Percentiles rank a stretch among this genome's conserved stretches.
Evolutionary conservation across 2,113 vertebrate species (phyloP).

Genomic region (Platysteira castanea): DNA sequence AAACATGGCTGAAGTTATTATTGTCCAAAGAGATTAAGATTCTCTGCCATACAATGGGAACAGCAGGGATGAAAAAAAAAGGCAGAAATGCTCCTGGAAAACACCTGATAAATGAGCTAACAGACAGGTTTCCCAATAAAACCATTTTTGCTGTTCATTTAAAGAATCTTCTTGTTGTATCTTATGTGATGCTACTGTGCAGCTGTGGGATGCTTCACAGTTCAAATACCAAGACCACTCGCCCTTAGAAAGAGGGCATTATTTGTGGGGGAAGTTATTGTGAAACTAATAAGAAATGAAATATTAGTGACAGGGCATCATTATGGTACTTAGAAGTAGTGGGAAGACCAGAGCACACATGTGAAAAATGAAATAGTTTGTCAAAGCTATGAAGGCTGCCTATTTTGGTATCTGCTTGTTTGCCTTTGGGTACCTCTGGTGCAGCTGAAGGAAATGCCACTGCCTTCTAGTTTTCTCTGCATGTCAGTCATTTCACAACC

Average conservation of each 20-base stretch:
- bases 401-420: fast-evolving
- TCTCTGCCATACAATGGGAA: background rate
- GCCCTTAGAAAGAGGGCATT: background rate
- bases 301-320: background rate
- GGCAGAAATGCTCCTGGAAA: background rate
- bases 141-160: background rate
- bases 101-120: background rate
- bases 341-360: background rate
- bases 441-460: background rate
- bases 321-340: background rate
- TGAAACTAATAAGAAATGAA: background rate
- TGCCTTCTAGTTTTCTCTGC: background rate
- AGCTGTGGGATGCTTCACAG: background rate
- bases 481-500: background rate
- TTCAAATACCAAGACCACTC: background rate
- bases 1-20: background rate
- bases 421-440: background rate
- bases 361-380: background rate
- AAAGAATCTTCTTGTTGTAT: background rate
- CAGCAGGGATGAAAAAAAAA: background rate
- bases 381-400: background rate
- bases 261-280: background rate
- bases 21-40: background rate
- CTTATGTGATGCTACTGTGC: background rate
- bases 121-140: background rate